Percentiles rank a stretch among this genome's conserved stretches.
Conservation (phyloP, 1,140 invertebrate species). For the Sitophilus oryzae region DNA sequence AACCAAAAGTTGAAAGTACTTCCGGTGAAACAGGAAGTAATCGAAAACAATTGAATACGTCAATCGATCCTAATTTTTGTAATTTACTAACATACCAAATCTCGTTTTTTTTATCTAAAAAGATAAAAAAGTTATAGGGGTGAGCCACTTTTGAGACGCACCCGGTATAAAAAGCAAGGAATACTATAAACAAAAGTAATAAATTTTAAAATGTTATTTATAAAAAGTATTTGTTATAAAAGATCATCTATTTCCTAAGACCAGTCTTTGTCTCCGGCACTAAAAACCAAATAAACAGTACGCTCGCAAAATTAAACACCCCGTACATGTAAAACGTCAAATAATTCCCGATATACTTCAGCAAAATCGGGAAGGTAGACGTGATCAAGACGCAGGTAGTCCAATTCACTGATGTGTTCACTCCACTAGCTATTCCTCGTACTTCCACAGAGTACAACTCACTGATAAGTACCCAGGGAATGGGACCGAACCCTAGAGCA, state of each 20-base stretch:
- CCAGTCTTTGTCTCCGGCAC: slow-evolving; percentile 79
- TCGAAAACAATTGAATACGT: too few relatives aligned
- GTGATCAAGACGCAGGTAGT: slow-evolving; percentile 77
- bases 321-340: slow-evolving; percentile 82
- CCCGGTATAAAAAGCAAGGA: too few relatives aligned
- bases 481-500: slow-evolving; percentile 61
- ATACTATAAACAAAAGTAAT: too few relatives aligned
- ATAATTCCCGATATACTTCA: slow-evolving; percentile 58
- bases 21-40: too few relatives aligned
- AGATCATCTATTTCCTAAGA: background rate
- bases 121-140: too few relatives aligned
- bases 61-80: too few relatives aligned
- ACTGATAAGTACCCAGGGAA: slow-evolving; percentile 79
- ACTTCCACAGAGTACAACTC: slow-evolving; percentile 72
- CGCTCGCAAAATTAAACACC: slow-evolving; percentile 62
- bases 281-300: slow-evolving; percentile 67
- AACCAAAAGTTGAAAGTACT: too few relatives aligned
- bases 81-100: too few relatives aligned
- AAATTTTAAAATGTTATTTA: too few relatives aligned
- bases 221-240: too few relatives aligned
- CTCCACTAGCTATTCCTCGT: slow-evolving; percentile 67
- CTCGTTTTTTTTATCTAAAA: too few relatives aligned
- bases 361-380: slow-evolving; percentile 59
- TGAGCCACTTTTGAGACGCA: too few relatives aligned
- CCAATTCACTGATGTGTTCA: slow-evolving; percentile 78